Conservation (phyloP, 2,113 vertebrate genomes). For the Hippocampus comes region DNA sequence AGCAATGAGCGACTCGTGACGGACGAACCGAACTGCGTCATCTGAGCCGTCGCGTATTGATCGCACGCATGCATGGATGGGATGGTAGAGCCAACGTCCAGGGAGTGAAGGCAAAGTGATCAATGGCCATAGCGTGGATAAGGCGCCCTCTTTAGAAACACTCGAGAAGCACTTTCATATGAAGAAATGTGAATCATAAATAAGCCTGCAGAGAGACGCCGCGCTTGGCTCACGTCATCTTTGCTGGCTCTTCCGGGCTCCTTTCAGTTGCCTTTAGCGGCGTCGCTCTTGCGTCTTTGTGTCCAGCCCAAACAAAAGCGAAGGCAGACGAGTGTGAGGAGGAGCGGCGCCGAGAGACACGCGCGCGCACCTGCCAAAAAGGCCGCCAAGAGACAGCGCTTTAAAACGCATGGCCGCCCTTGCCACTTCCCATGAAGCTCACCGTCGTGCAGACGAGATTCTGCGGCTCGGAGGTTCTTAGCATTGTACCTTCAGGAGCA, state of each 20-base stretch:
- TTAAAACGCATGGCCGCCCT: slow-evolving; percentile 58
- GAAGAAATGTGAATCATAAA: slow-evolving; percentile 5
- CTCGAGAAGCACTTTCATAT: not conserved
- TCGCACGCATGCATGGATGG: slow-evolving; percentile 33
- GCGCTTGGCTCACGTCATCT: slow-evolving; percentile 8
- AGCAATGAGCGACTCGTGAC: slow-evolving; percentile 2
- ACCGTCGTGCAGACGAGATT: slow-evolving; percentile 30
- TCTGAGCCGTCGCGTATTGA: slow-evolving; percentile 49
- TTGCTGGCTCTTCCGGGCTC: slow-evolving; percentile 29
- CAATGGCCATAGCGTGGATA: slow-evolving; percentile 25
- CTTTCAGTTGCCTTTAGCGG: slow-evolving; percentile 47
- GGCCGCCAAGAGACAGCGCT: slow-evolving; percentile 33
- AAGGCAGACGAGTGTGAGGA: not conserved
- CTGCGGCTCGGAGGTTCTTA: slow-evolving; percentile 7
- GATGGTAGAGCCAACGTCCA: slow-evolving; percentile 32
- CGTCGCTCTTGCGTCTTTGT: slow-evolving; percentile 42
- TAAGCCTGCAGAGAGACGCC: not conserved
- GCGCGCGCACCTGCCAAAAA: not conserved
- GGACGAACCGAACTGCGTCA: slow-evolving; percentile 51
- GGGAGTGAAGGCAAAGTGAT: slow-evolving; percentile 38
- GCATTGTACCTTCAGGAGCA: not conserved
- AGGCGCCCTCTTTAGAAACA: not conserved
- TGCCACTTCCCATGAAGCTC: slow-evolving; percentile 53
- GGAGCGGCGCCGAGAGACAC: slow-evolving; percentile 7
- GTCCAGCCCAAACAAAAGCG: slow-evolving; percentile 23